Conservation (phyloP, 2,797 vertebrate species). For the Caiman crocodilus region DNA sequence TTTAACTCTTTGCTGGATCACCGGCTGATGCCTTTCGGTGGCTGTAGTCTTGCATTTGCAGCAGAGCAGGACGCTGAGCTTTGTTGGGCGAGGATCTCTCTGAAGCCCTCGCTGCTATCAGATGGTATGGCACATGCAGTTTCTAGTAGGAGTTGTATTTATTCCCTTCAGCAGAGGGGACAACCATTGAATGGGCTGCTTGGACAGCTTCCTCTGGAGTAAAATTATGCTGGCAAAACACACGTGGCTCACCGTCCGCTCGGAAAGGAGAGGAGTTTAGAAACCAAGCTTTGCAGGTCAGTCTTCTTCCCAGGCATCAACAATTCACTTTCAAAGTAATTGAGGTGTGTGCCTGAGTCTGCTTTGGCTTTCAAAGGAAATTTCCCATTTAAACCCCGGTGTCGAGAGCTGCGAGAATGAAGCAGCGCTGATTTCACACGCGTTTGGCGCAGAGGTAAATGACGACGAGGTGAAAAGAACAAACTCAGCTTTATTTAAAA, state of each 20-base stretch:
- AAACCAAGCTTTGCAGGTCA: fast-evolving
- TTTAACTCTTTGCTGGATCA: conserved; percentile 49
- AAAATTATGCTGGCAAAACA: fast-evolving
- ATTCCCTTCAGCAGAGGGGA: neutral
- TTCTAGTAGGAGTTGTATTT: neutral
- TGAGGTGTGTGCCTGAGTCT: neutral
- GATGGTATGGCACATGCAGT: neutral
- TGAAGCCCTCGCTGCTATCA: neutral
- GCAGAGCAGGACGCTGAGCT: neutral
- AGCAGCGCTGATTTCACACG: neutral
- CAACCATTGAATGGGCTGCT: fast-evolving
- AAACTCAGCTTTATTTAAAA: neutral
- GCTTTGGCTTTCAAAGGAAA: too few relatives aligned
- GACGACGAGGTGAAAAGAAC: neutral
- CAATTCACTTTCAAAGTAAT: neutral
- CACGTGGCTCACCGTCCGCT: neutral
- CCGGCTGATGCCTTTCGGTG: neutral
- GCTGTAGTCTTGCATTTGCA: fast-evolving
- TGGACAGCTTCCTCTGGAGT: fast-evolving
- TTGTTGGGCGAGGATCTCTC: neutral
- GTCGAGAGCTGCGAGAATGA: neutral
- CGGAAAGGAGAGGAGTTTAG: fast-evolving
- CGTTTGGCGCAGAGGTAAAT: neutral
- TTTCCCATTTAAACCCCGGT: neutral
- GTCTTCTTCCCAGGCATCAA: neutral